Percentiles rank a stretch among this genome's conserved stretches.
Conservation (phyloP, 2,888 invertebrate genomes). For the Drepana falcataria region DNA sequence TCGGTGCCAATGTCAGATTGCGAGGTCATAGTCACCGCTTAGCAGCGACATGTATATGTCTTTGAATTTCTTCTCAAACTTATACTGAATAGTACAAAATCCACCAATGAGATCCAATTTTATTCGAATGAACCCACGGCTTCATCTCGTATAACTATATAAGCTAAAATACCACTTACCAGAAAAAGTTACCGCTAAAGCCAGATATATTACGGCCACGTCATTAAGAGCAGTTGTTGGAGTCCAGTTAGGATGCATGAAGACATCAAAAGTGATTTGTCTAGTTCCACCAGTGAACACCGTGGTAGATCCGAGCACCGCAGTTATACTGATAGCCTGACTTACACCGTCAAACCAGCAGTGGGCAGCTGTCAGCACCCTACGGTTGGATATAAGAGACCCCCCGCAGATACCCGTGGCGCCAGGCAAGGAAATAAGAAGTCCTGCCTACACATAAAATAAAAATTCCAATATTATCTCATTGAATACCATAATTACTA, state of each 20-base stretch:
- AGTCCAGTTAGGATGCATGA: constrained; percentile 19
- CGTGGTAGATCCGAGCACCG: constrained; percentile 21
- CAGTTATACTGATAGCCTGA: constrained; percentile 18
- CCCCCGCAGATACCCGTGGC: constrained; percentile 24
- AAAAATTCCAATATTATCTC: neutral
- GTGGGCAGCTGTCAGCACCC: constrained; percentile 24
- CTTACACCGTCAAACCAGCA: constrained; percentile 20
- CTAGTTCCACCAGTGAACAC: constrained; percentile 23
- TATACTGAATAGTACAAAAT: too few relatives aligned
- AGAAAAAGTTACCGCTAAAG: constrained; percentile 13
- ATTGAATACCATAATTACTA: too few relatives aligned
- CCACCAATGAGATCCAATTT: too few relatives aligned
- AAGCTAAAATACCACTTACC: constrained; percentile 15
- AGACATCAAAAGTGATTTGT: constrained; percentile 10
- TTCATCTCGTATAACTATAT: too few relatives aligned
- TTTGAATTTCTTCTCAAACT: too few relatives aligned
- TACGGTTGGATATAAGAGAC: constrained; percentile 11
- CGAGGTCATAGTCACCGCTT: too few relatives aligned
- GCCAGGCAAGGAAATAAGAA: constrained; percentile 23
- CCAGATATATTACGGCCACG: constrained; percentile 23
- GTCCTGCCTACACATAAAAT: constrained; percentile 24
- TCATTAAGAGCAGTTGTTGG: constrained; percentile 18
- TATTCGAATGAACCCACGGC: too few relatives aligned
- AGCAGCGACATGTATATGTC: too few relatives aligned
- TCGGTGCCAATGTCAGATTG: too few relatives aligned